Conservation (phyloP, 2,113 vertebrate genomes). For the Lepus americanus region DNA sequence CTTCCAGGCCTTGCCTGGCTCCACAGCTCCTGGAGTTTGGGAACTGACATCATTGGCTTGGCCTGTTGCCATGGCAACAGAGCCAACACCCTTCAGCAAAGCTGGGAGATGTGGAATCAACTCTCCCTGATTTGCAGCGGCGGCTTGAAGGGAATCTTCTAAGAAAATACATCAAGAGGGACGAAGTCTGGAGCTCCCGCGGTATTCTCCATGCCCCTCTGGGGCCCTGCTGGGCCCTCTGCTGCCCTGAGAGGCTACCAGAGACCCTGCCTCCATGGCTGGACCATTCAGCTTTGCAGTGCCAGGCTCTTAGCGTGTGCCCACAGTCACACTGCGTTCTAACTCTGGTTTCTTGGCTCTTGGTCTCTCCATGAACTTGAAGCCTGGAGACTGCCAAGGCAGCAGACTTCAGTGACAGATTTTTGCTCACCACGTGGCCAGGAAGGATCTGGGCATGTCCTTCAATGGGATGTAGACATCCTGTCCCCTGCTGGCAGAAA, state of each 20-base stretch:
- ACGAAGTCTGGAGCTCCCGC: not conserved
- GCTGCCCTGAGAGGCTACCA: not conserved
- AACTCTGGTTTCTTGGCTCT: constrained; percentile 78
- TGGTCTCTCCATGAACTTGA: constrained; percentile 76
- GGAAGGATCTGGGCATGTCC: constrained; percentile 83
- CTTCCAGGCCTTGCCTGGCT: not conserved
- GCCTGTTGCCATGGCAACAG: not conserved
- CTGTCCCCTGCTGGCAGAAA: constrained; percentile 72
- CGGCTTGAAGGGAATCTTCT: not conserved
- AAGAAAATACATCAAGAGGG: not conserved
- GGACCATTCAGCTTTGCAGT: not conserved
- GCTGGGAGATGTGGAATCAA: not conserved
- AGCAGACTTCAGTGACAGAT: constrained; percentile 83
- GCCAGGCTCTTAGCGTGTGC: constrained; percentile 58
- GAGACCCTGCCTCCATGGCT: not conserved
- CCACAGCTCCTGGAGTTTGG: not conserved
- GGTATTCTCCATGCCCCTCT: not conserved
- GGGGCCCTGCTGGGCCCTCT: not conserved
- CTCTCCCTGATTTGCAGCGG: not conserved
- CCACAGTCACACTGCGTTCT: constrained; percentile 62
- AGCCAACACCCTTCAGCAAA: not conserved
- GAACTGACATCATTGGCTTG: not conserved
- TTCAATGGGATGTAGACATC: constrained; percentile 76
- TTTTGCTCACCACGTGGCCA: constrained; percentile 81
- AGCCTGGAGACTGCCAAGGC: constrained; percentile 72